A percentile compares a stretch with the other conserved stretches of the same genome.
Conservation (phyloP, 2,888 invertebrate genomes). For the Yponomeuta sedellus region DNA sequence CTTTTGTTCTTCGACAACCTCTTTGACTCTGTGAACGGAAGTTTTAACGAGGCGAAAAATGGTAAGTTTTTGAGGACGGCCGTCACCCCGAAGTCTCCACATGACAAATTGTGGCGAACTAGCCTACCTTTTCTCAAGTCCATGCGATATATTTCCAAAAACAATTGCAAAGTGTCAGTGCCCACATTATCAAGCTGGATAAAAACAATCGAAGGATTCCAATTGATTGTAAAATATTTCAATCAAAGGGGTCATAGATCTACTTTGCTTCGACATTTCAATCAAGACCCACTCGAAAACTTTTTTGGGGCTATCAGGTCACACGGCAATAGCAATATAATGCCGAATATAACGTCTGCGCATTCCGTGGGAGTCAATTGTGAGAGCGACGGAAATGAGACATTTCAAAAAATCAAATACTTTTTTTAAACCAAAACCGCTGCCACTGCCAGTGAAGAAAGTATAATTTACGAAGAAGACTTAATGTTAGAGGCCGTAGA, state of each 20-base stretch:
- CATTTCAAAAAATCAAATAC: not conserved
- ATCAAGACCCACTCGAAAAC: slow-evolving; percentile 21
- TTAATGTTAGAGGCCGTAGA: not conserved
- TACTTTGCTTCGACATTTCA: slow-evolving; percentile 21
- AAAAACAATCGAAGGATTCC: slow-evolving; percentile 9
- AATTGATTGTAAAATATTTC: slow-evolving; percentile 7
- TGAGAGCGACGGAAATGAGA: slow-evolving; percentile 14
- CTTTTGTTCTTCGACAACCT: slow-evolving; percentile 20
- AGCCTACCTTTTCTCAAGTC: not conserved
- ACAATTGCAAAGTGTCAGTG: slow-evolving; percentile 2
- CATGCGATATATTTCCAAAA: slow-evolving; percentile 6
- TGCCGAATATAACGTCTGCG: slow-evolving; percentile 13
- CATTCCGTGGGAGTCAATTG: slow-evolving; percentile 20
- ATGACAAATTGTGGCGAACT: slow-evolving; percentile 13
- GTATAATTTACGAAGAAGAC: not conserved
- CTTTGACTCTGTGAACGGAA: slow-evolving; percentile 23
- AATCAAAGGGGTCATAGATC: slow-evolving; percentile 11
- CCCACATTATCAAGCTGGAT: slow-evolving; percentile 3
- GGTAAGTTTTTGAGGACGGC: slow-evolving; percentile 17
- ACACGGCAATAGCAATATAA: slow-evolving; percentile 13
- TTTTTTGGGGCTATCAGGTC: slow-evolving; percentile 15
- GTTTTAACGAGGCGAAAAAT: slow-evolving; percentile 12
- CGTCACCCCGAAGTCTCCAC: slow-evolving; percentile 20
- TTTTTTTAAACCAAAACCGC: not conserved
- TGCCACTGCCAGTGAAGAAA: not conserved